Conservation (phyloP, 2,888 invertebrate species). For the Mycalesis mineus region DNA sequence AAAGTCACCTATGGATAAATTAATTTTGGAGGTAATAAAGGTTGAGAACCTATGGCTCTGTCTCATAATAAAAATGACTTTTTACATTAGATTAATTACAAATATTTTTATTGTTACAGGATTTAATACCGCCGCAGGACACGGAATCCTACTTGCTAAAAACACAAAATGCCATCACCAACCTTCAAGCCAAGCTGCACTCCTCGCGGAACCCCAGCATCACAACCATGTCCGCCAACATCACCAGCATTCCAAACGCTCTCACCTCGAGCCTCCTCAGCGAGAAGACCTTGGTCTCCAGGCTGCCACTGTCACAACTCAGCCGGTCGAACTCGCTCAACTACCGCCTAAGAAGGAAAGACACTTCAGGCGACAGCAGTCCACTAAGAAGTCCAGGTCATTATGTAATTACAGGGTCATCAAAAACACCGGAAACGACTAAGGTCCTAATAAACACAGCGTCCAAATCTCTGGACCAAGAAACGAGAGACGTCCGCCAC, state of each 20-base stretch:
- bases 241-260: slow-evolving; percentile 55
- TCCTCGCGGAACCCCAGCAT: slow-evolving; percentile 48
- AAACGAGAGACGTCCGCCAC: slow-evolving; percentile 36
- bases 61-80: too few relatives aligned
- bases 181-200: slow-evolving; percentile 78
- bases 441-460: slow-evolving; percentile 58
- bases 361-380: slow-evolving; percentile 60
- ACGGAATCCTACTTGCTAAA: slow-evolving; percentile 78
- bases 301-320: slow-evolving; percentile 67
- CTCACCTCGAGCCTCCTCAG: slow-evolving; percentile 67
- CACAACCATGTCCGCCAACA: slow-evolving; percentile 50
- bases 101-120: slow-evolving; percentile 56
- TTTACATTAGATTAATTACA: background rate
- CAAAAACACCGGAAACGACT: slow-evolving; percentile 55
- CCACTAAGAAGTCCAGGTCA: slow-evolving; percentile 68
- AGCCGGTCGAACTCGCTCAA: slow-evolving; percentile 71
- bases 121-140: slow-evolving; percentile 69
- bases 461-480: slow-evolving; percentile 63
- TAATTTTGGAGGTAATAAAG: too few relatives aligned
- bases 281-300: slow-evolving; percentile 66
- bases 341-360: slow-evolving; percentile 63
- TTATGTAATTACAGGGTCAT: slow-evolving; percentile 69
- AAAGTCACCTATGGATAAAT: too few relatives aligned
- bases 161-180: slow-evolving; percentile 80
- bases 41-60: too few relatives aligned